Conservation (phyloP, 2,888 invertebrate species). For the Caenorhabditis macrosperma region DNA sequence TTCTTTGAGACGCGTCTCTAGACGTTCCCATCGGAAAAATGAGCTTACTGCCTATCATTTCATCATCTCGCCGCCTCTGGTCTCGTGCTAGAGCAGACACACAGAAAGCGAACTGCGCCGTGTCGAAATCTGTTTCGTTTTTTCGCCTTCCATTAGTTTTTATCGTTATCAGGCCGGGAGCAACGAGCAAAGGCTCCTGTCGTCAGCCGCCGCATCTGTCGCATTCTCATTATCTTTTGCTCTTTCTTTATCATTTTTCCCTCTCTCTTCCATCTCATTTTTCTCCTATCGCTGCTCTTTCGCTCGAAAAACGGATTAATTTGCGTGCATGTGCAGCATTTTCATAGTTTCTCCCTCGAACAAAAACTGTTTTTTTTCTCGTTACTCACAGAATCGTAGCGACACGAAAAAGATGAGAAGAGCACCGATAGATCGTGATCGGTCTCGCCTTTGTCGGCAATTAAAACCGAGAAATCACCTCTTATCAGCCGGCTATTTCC, state of each 20-base stretch:
- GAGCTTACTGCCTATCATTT: too few relatives aligned
- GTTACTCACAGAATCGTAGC: neutral
- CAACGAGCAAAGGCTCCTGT: constrained; percentile 6
- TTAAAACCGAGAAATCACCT: constrained; percentile 5
- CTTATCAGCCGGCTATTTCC: neutral
- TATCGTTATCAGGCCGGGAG: constrained; percentile 36
- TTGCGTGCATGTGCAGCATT: neutral
- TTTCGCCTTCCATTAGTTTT: neutral
- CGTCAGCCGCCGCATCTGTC: neutral
- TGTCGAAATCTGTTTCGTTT: constrained; percentile 3
- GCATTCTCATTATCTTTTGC: constrained; percentile 19
- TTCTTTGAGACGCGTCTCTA: too few relatives aligned
- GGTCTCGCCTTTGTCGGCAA: constrained; percentile 12
- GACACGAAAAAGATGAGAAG: neutral
- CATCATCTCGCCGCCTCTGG: too few relatives aligned
- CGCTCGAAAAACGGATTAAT: constrained; percentile 33
- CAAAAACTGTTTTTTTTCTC: neutral
- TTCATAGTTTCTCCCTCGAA: neutral
- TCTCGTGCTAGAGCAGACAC: neutral
- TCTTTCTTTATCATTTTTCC: constrained; percentile 29
- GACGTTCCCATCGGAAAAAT: too few relatives aligned
- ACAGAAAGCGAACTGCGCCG: neutral
- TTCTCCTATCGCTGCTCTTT: neutral
- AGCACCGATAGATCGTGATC: constrained; percentile 17
- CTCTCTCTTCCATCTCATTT: constrained; percentile 7